phyloP scores from a whole-genome alignment of 1,140 invertebrate genomes.

The Philopotamus ludificatus region DNA sequence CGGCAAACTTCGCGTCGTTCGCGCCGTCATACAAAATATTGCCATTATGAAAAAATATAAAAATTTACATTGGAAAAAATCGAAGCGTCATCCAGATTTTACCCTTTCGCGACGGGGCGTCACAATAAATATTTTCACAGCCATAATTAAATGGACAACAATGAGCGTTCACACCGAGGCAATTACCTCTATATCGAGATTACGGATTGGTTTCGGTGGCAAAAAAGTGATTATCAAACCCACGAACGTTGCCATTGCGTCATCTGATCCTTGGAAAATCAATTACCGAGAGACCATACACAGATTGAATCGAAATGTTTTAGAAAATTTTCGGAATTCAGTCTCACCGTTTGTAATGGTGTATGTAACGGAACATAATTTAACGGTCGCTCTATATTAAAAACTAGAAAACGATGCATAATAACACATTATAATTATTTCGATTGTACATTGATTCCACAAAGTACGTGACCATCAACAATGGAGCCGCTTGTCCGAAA shows the following conservation, averaged over 20 bases:
- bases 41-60: too few relatives aligned
- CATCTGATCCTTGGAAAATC: constrained; percentile 18
- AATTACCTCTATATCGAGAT: constrained; percentile 30
- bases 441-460: not conserved
- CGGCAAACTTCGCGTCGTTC: too few relatives aligned
- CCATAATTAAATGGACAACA: constrained; percentile 31
- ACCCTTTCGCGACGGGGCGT: constrained; percentile 16
- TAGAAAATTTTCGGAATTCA: too few relatives aligned
- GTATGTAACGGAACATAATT: not conserved
- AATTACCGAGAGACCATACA: constrained; percentile 11
- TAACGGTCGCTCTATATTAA: not conserved
- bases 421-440: not conserved
- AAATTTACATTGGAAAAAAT: too few relatives aligned
- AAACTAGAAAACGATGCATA: too few relatives aligned
- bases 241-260: constrained; percentile 18
- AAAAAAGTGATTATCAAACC: constrained; percentile 20
- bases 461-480: constrained; percentile 16
- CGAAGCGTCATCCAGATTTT: constrained; percentile 23
- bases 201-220: constrained; percentile 29
- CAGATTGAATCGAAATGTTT: too few relatives aligned
- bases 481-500: constrained; percentile 12
- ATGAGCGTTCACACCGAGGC: constrained; percentile 18
- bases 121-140: constrained; percentile 17
- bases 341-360: too few relatives aligned
- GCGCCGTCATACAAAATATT: too few relatives aligned